phyloP scores from a whole-genome alignment of 1,140 invertebrate genomes.

The Heliothis subflexa region DNA sequence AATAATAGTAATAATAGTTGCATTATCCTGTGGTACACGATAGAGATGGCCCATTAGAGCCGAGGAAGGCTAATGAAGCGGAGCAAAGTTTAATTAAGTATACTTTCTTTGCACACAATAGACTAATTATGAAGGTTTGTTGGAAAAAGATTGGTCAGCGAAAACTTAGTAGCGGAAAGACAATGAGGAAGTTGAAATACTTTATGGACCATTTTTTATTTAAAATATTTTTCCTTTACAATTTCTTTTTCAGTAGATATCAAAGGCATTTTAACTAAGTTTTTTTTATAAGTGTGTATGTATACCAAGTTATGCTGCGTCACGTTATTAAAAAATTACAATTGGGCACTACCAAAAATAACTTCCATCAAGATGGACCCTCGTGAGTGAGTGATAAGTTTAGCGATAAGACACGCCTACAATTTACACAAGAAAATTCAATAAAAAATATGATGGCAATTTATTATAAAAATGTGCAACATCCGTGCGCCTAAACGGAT shows the following conservation, averaged over 20 bases:
- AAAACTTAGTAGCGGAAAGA: too few species aligned
- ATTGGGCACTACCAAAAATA: not conserved
- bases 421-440: not conserved
- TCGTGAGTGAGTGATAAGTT: not conserved
- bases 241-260: too few species aligned
- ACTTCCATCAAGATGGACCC: not conserved
- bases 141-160: not conserved
- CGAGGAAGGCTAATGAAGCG: slow-evolving; percentile 7
- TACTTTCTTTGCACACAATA: slow-evolving; percentile 26
- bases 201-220: too few species aligned
- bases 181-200: too few species aligned
- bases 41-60: slow-evolving; percentile 19
- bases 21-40: not conserved
- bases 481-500: not conserved
- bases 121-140: not conserved
- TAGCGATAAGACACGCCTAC: not conserved
- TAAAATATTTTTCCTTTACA: too few species aligned
- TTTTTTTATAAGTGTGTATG: too few species aligned
- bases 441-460: not conserved
- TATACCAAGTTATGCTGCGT: too few species aligned
- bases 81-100: slow-evolving; percentile 27
- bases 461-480: not conserved
- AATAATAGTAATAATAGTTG: slow-evolving; percentile 2
- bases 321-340: too few species aligned
- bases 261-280: too few species aligned